Percentiles rank a stretch among this genome's conserved stretches.
These are phyloP conservation scores for Sturnus vulgaris DNA, from an alignment of 2,113 vertebrate genomes.

Conservation along the genomic window DNA sequence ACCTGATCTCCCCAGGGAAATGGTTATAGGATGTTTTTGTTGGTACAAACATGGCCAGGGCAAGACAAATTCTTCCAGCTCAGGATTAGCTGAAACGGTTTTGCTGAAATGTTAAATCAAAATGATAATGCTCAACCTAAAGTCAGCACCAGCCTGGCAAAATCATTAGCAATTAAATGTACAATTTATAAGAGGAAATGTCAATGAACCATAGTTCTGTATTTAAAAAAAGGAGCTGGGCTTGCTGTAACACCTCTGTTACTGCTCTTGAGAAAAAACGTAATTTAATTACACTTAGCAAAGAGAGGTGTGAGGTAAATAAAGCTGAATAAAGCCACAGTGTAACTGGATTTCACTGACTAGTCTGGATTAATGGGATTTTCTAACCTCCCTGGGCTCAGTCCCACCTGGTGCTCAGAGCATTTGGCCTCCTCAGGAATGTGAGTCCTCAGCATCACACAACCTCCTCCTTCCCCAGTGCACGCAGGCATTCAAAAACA, in stretches of 20 bases:
- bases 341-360: background rate
- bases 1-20: background rate
- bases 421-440: background rate
- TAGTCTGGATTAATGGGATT: background rate
- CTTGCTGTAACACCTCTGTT: background rate
- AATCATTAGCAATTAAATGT: background rate
- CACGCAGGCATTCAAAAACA: background rate
- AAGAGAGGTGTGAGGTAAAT: background rate
- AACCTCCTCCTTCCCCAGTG: background rate
- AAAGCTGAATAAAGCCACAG: background rate
- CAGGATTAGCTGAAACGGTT: background rate
- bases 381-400: background rate
- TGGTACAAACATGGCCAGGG: background rate
- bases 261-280: background rate
- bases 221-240: background rate
- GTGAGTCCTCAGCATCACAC: accelerated
- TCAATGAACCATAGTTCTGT: background rate
- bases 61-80: background rate
- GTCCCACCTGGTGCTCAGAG: background rate
- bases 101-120: background rate
- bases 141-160: background rate
- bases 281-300: background rate
- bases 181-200: background rate
- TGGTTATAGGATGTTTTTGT: background rate
- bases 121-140: background rate